Evolutionary conservation across 2,113 vertebrate species (phyloP), one percentile per base, ranked within the genome.

Genomic region (Progne subis): DNA sequence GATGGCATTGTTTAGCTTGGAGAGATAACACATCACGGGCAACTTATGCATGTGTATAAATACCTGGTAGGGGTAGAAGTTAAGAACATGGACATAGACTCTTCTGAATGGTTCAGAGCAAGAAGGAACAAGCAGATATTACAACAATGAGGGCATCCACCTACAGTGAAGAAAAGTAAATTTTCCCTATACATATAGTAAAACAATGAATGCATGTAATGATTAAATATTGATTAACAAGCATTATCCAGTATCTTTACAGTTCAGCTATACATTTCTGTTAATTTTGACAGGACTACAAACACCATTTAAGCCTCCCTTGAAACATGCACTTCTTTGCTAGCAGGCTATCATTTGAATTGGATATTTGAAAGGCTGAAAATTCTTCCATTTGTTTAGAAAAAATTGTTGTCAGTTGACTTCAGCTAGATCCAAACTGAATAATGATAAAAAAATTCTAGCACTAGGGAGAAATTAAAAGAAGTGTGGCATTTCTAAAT

Each of bases 401-500:
- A 83, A 24, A 91, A 79, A 76, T 18, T 92, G 25, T 81, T 88
- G 14, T 64, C 70, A 85, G 59, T 67, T 77, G 78, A 91, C 53
- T 92, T 92, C 88, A 94, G n/a, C 14, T 71, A 60, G 60, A 71
- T 31, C 82, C 46, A 78, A 31, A 72, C 1, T 82, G 65, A 90
- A 65, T 69, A 20, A 79, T 64, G 61, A 77, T 53, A 72, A 86
- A 86, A 63, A 70, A 49, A 23, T 69, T n/a, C 41, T 55, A 74
- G 37, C 43, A 63, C 46, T 57, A 59, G 7, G 17, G 44, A 78
- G 59, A 94, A 79, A 67, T 82, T 61, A 39, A 91, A 80, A 85
- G 59, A 86, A 82, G 21, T 34, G 23, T 75, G 50, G 44, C 31
- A 65, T 86, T 94, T 83, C 32, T 92, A 83, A 92, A 85, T 43